Conservation (phyloP, 2,888 invertebrate species). For the Sceliomorpha sp. region DNA sequence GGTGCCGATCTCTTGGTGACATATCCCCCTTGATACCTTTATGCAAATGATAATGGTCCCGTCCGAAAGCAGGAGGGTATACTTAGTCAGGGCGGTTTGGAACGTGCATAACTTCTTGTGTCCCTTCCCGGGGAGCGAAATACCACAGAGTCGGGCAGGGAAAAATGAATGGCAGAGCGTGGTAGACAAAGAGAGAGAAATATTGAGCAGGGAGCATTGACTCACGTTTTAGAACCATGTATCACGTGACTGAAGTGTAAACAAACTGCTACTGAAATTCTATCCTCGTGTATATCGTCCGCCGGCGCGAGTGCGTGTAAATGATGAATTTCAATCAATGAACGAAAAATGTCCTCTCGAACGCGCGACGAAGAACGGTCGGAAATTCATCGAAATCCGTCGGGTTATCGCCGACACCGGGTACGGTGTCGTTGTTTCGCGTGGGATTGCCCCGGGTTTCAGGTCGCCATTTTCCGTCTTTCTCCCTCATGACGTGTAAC, state of each 20-base stretch:
- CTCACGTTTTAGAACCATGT: conserved; percentile 46
- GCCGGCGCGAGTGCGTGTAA: conserved; percentile 1
- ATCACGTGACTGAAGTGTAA: conserved; percentile 34
- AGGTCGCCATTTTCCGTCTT: conserved; percentile 15
- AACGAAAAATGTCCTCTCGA: neutral
- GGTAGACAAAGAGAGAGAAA: conserved; percentile 51
- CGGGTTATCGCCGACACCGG: conserved; percentile 2
- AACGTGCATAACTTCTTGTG: conserved; percentile 60
- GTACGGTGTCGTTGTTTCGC: conserved; percentile 8
- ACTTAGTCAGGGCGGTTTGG: conserved; percentile 56
- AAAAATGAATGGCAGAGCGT: conserved; percentile 39
- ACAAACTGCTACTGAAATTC: conserved; percentile 32
- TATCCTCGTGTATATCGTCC: too few relatives aligned
- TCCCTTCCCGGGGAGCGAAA: conserved; percentile 48
- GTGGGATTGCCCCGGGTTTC: conserved; percentile 29
- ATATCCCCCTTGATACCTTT: conserved; percentile 58
- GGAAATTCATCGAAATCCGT: conserved; percentile 1
- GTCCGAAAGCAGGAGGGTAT: conserved; percentile 61
- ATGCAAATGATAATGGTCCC: conserved; percentile 67
- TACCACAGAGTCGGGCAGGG: conserved; percentile 50
- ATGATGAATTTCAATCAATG: conserved; percentile 10
- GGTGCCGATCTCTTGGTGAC: conserved; percentile 49
- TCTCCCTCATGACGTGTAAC: conserved; percentile 18
- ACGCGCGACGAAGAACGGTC: neutral
- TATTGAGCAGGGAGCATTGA: conserved; percentile 34